Base-by-base conservation (phyloP, 2,888 invertebrate genomes). In the Emmelina monodactyla region DNA sequence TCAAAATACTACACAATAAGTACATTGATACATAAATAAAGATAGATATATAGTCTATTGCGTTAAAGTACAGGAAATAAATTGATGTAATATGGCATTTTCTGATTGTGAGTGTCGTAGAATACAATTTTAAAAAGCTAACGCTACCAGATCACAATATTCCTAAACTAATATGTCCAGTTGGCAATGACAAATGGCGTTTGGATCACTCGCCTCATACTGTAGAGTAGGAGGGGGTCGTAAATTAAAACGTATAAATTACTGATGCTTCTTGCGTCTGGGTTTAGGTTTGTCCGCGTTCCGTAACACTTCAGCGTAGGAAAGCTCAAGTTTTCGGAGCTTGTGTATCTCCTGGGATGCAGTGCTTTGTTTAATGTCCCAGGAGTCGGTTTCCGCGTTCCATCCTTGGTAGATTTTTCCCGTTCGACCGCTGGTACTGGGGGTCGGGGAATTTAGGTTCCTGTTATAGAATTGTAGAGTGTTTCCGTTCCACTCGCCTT, bases 321-420 rank as follows among this genome's bases (percentile, higher is more conserved):
- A 91, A 56, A 90, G 82, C 54, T 93, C 92, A 34, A 93, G 79
- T 55, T 88, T 86, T 58, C 90, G 87, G 39, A 93, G 72, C 57
- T 89, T 89, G 58, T 91, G 88, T 45, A 93, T 86, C 51, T 92
- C 91, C 55, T 91, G 90, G 9, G 92, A 91, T 4, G 91, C 92
- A 6, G 88, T 83, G 63, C 91, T 89, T 61, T 83, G 76, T 43
- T 81, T 78, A 35, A 75, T 70, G 50, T 81, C 67, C 75, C 73
- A 70, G 37, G 75, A 65, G 50, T 78, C 65, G 0, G 80, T 79
- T 44, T 79, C 80, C 6, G 79, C 49, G 56, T 79, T 81, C 67
- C 73, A 80, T 37, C 70, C 68, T 46, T 79, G 79, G 54, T 76
- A 79, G 45, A 80, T 75, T 40, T 78, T 79, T 19, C 75, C 73